These are phyloP conservation scores for Dasyprocta punctata DNA, from an alignment of 2,113 vertebrate genomes.

Conservation along the genomic window DNA sequence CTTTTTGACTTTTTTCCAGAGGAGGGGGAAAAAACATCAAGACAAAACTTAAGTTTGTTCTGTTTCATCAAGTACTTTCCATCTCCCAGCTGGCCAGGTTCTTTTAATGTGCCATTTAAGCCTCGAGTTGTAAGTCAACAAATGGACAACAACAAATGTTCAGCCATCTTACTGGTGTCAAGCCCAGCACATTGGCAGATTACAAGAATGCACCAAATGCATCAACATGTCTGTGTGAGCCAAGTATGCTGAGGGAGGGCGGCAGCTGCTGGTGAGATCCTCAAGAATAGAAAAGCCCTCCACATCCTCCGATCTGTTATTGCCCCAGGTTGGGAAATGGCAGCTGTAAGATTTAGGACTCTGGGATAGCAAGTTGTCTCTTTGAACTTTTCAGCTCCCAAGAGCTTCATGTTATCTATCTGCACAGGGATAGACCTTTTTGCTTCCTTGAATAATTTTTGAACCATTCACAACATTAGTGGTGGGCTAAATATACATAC, in stretches of 20 bases:
- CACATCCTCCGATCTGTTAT: background rate
- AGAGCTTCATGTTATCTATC: conserved; percentile 57
- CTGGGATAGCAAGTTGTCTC: conserved; percentile 4
- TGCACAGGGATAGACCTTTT: conserved; percentile 48
- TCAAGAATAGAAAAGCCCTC: background rate
- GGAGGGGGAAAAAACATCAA: background rate
- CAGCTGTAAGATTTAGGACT: conserved; percentile 14
- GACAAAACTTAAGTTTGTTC: background rate
- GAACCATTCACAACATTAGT: conserved; percentile 35
- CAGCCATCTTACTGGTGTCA: conserved; percentile 40
- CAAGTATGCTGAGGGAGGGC: background rate
- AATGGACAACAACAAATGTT: conserved; percentile 71
- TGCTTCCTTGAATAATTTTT: conserved; percentile 54
- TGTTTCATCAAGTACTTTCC: background rate
- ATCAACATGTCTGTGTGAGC: conserved; percentile 34
- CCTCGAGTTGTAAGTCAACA: conserved; percentile 48
- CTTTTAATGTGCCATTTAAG: background rate
- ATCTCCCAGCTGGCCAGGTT: background rate
- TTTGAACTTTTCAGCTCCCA: conserved; percentile 58
- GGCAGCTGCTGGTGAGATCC: background rate
- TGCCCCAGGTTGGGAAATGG: conserved; percentile 38
- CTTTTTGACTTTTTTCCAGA: background rate
- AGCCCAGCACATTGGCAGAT: conserved; percentile 59
- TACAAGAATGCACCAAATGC: conserved; percentile 31
- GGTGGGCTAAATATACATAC: conserved; percentile 8